These are phyloP conservation scores for Panagrolaimus sp. DNA, from an alignment of 1,140 invertebrate genomes.

Conservation along the genomic window DNA sequence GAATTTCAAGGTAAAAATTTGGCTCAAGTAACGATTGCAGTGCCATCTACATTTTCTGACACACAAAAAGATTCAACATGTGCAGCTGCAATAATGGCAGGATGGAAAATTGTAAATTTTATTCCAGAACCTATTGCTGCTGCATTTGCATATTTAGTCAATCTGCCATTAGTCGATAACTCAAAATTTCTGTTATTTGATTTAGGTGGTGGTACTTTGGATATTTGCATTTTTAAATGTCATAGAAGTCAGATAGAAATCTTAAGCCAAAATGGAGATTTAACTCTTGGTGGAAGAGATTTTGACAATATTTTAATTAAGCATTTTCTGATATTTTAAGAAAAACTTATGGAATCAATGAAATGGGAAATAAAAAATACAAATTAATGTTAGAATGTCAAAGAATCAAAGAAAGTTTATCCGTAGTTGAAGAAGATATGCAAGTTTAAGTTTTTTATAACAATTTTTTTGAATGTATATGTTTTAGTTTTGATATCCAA, in stretches of 20 bases:
- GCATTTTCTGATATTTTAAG: conserved; percentile 92
- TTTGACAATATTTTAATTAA: conserved; percentile 92
- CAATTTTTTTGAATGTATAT: no score
- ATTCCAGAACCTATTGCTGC: neutral
- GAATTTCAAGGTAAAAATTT: neutral
- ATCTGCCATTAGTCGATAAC: neutral
- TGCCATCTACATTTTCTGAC: neutral
- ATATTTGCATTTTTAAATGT: conserved; percentile 88
- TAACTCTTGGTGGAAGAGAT: conserved; percentile 94
- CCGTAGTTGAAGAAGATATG: no score
- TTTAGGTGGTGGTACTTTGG: conserved; percentile 92
- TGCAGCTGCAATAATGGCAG: neutral
- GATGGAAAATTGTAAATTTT: neutral
- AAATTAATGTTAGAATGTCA: no score
- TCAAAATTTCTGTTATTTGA: conserved; percentile 70
- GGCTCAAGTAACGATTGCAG: neutral
- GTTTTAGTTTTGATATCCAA: no score
- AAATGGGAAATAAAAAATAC: no score
- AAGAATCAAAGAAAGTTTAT: no score
- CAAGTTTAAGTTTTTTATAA: no score
- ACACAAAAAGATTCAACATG: neutral
- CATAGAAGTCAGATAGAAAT: conserved; percentile 91
- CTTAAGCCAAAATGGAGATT: conserved; percentile 88
- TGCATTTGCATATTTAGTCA: neutral
- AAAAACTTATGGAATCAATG: conserved; percentile 78